Evolutionary conservation across 2,888 invertebrate genomes (phyloP).

Genomic region (Agrotis segetum): DNA sequence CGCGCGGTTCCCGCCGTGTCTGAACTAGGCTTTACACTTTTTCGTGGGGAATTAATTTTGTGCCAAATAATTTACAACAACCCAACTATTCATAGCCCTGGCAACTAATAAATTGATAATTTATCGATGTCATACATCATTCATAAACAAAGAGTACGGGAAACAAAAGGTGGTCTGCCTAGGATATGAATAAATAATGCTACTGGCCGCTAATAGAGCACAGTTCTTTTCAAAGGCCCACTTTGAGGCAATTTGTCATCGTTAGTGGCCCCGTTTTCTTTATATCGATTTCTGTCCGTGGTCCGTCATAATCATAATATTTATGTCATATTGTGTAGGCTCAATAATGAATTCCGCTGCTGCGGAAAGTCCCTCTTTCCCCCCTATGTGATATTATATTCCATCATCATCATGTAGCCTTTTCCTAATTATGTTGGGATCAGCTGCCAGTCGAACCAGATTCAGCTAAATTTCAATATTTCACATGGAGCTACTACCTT

Average conservation of each 20-base stretch:
- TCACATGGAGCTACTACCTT: too few species aligned
- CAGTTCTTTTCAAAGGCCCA: slow-evolving; percentile 31
- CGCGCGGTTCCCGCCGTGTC: too few species aligned
- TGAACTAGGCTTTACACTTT: too few species aligned
- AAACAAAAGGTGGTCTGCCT: slow-evolving; percentile 14
- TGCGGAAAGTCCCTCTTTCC: too few species aligned
- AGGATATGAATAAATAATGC: slow-evolving; percentile 57
- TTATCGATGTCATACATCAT: slow-evolving; percentile 48
- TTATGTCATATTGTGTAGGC: background rate
- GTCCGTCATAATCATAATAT: slow-evolving; percentile 11
- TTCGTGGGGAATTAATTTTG: too few species aligned
- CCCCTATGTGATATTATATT: too few species aligned
- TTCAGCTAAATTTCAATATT: too few species aligned
- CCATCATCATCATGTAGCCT: too few species aligned
- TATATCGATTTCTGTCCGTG: slow-evolving; percentile 42
- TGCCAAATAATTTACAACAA: too few species aligned
- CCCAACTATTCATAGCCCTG: background rate
- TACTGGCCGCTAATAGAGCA: slow-evolving; percentile 24
- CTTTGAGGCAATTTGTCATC: slow-evolving; percentile 47
- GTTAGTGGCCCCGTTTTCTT: slow-evolving; percentile 48
- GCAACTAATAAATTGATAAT: slow-evolving; percentile 17
- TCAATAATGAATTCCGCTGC: background rate
- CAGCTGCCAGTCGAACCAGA: too few species aligned
- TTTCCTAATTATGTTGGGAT: too few species aligned
- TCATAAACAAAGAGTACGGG: slow-evolving; percentile 16